A percentile compares a stretch with the other conserved stretches of the same genome.
These are phyloP conservation scores for Apostichopus leukothele DNA, from an alignment of 53 echinoderm and acorn worm species.

Conservation along the genomic window DNA sequence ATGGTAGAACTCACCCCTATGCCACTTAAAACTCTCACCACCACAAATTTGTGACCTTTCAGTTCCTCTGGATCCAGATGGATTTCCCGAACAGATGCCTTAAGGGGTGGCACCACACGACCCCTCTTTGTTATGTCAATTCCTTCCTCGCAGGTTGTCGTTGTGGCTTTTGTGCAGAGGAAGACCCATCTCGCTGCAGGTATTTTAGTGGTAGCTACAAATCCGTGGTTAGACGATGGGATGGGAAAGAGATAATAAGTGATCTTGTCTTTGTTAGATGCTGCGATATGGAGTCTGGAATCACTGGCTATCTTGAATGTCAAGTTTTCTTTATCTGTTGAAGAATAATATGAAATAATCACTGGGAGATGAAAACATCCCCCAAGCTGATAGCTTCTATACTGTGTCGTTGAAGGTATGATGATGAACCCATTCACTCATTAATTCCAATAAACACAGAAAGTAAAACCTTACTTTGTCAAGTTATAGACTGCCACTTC, in stretches of 20 bases:
- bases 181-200: constrained; percentile 62
- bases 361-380: too few species aligned
- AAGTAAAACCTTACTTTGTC: too few species aligned
- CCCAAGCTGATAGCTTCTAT: too few species aligned
- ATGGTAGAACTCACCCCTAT: not conserved
- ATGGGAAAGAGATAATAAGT: constrained; percentile 73
- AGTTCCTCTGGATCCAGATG: constrained; percentile 55
- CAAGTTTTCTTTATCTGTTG: not conserved
- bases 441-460: too few species aligned
- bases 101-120: constrained; percentile 66
- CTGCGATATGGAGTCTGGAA: constrained; percentile 50
- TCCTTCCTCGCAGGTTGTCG: constrained; percentile 65
- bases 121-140: constrained; percentile 71
- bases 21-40: constrained; percentile 55
- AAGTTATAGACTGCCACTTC: too few species aligned
- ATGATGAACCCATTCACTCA: too few species aligned
- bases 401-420: too few species aligned
- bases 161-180: constrained; percentile 66
- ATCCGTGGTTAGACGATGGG: constrained; percentile 54
- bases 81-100: constrained; percentile 55
- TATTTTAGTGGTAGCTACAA: constrained; percentile 53
- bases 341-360: not conserved
- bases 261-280: constrained; percentile 47
- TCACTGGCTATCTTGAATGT: constrained; percentile 1
- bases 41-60: constrained; percentile 50